Evolutionary conservation across 2,888 invertebrate genomes (phyloP).

Genomic region (Odontocolon sp.): DNA sequence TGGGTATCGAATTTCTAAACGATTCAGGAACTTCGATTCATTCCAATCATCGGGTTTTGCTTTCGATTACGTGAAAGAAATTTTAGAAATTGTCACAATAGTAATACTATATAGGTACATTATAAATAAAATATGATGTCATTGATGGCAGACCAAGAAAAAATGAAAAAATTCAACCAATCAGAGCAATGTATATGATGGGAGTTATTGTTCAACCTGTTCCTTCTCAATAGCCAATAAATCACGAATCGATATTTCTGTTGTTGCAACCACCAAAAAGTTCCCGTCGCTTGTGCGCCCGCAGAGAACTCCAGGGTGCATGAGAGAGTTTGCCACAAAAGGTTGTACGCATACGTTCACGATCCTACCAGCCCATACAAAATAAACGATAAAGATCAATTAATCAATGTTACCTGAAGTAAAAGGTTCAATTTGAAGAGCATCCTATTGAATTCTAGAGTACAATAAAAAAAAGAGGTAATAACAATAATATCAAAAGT

Average conservation of each 20-base stretch:
- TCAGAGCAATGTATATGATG: slow-evolving; percentile 6
- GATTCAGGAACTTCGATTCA: not conserved
- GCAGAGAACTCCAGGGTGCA: slow-evolving; percentile 57
- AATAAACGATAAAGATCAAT: slow-evolving; percentile 72
- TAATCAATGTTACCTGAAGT: slow-evolving; percentile 67
- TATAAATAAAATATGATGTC: too few relatives aligned
- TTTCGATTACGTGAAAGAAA: too few relatives aligned
- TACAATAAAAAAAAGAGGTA: slow-evolving; percentile 31
- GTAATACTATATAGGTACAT: too few relatives aligned
- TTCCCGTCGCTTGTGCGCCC: slow-evolving; percentile 52
- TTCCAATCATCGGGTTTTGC: too few relatives aligned
- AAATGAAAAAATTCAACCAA: not conserved
- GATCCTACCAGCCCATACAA: slow-evolving; percentile 64
- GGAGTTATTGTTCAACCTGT: slow-evolving; percentile 35
- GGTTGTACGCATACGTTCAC: slow-evolving; percentile 45
- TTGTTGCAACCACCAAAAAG: slow-evolving; percentile 54
- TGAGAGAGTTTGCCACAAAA: slow-evolving; percentile 62
- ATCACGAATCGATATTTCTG: slow-evolving; percentile 63
- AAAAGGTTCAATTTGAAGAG: slow-evolving; percentile 28
- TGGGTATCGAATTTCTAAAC: slow-evolving; percentile 57
- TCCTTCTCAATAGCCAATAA: slow-evolving; percentile 58
- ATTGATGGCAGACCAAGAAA: too few relatives aligned
- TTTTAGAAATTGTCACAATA: too few relatives aligned
- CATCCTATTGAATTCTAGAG: slow-evolving; percentile 39
- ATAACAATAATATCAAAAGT: too few relatives aligned